A percentile compares a stretch with the other conserved stretches of the same genome.
Evolutionary conservation across 2,113 vertebrate genomes (phyloP).

Genomic region (Nematolebias whitei): DNA sequence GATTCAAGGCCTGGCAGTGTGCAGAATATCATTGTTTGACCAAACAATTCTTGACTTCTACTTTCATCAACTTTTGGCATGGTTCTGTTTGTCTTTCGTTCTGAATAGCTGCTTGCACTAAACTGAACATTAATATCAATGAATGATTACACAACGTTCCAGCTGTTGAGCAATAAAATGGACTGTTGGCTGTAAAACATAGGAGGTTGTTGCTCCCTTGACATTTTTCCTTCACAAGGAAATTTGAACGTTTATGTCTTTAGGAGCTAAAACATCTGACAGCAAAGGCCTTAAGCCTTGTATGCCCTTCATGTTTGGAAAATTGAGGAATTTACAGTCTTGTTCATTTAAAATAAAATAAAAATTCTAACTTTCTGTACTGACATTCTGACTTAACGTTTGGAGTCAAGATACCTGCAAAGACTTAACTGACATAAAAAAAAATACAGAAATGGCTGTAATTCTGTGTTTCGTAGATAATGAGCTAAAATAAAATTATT

Average conservation of each 20-base stretch:
- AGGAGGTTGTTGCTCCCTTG: background rate
- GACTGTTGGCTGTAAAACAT: constrained; percentile 6
- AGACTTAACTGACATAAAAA: no score
- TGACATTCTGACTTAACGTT: no score
- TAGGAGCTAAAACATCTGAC: background rate
- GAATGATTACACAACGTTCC: constrained; percentile 43
- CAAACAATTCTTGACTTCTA: constrained; percentile 3
- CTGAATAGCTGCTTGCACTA: constrained; percentile 9
- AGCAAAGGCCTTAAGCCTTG: background rate
- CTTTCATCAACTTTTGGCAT: background rate
- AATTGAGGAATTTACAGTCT: no score
- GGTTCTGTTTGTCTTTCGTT: constrained; percentile 5
- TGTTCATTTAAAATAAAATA: no score
- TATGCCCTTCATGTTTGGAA: no score
- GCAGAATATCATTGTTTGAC: constrained; percentile 25
- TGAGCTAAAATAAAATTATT: no score
- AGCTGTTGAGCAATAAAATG: constrained; percentile 19
- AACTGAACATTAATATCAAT: constrained; percentile 28
- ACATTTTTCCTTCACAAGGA: no score
- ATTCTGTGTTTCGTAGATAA: no score
- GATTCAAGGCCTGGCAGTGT: constrained; percentile 1
- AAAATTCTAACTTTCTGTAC: no score
- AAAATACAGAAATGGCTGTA: no score
- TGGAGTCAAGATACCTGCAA: no score
- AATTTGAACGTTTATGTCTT: background rate